Conservation (phyloP, 2,113 vertebrate species). For the Verasper variegatus region DNA sequence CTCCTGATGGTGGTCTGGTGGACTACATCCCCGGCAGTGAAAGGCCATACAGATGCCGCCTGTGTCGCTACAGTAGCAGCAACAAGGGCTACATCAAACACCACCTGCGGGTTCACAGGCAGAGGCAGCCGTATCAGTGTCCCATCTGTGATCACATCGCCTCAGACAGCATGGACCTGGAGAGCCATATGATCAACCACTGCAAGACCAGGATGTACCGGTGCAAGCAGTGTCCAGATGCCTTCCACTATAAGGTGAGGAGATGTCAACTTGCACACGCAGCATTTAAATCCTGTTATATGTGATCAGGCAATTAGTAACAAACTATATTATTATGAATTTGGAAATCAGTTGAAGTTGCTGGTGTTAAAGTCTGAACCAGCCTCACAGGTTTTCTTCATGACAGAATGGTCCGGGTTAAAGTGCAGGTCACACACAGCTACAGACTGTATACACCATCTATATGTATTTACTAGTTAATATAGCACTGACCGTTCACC, state of each 20-base stretch:
- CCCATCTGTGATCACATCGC: constrained; percentile 97
- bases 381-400: neutral
- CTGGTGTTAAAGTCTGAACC: too few relatives aligned
- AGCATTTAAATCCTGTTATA: neutral
- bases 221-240: constrained; percentile 89
- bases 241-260: constrained; percentile 95
- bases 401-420: neutral
- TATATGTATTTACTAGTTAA: neutral
- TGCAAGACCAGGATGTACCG: constrained; percentile 93
- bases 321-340: neutral
- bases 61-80: constrained; percentile 93
- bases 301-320: neutral
- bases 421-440: neutral
- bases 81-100: constrained; percentile 98
- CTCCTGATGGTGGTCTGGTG: constrained; percentile 82
- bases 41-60: constrained; percentile 91
- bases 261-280: neutral
- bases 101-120: constrained; percentile 93
- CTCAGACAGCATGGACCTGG: constrained; percentile 89
- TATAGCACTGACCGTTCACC: too few relatives aligned
- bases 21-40: constrained; percentile 89
- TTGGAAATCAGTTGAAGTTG: too few relatives aligned
- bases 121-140: constrained; percentile 95
- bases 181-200: constrained; percentile 97
- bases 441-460: neutral